phyloP scores from a whole-genome alignment of 2,113 vertebrate species.

The Leptocoma aspasia region DNA sequence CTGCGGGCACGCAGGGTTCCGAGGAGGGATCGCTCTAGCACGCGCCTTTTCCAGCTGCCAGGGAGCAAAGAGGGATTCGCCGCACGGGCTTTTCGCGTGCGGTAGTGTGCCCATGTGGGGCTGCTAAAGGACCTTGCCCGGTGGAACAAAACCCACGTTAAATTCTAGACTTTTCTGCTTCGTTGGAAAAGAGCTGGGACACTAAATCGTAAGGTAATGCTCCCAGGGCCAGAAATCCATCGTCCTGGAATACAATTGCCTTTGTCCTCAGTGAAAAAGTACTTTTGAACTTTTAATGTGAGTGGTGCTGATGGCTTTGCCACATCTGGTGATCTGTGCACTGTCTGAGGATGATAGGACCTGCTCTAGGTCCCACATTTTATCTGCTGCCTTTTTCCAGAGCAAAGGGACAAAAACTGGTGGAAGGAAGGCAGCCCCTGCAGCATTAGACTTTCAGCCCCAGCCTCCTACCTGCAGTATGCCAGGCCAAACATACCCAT shows the following conservation, averaged over 20 bases:
- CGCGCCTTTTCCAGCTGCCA: accelerated
- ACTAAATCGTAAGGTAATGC: background rate
- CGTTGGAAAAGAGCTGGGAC: background rate
- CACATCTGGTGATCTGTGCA: too few species aligned
- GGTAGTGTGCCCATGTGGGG: accelerated
- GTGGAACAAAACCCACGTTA: accelerated
- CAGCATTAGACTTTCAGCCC: background rate
- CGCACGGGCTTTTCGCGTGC: background rate
- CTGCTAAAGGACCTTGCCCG: background rate
- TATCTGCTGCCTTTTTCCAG: background rate
- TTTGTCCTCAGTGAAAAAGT: background rate
- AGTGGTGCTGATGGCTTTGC: background rate
- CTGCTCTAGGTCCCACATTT: background rate
- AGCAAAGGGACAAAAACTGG: background rate
- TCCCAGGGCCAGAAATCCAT: background rate
- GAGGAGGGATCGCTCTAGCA: accelerated
- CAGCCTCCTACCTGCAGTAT: background rate
- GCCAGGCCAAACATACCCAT: background rate
- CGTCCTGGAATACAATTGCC: background rate
- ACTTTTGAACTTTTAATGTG: background rate
- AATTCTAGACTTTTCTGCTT: background rate
- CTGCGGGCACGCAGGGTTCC: background rate
- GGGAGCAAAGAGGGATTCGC: background rate
- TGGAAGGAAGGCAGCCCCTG: accelerated
- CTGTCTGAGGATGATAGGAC: background rate